Evolutionary conservation across 2,113 vertebrate species (phyloP).

Genomic region (Serinus canaria): DNA sequence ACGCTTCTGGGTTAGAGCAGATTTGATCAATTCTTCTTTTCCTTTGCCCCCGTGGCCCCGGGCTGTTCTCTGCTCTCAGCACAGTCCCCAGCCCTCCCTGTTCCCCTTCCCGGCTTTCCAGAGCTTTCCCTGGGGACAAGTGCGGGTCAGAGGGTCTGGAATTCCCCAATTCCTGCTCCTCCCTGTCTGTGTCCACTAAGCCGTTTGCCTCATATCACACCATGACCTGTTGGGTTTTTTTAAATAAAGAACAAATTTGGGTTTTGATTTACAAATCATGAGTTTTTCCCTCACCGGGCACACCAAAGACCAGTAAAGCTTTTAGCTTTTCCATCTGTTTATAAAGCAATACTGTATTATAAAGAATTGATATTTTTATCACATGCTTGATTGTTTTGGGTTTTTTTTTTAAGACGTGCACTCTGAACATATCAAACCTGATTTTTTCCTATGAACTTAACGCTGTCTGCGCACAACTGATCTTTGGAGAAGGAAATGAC

Average conservation of each 20-base stretch:
- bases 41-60: neutral
- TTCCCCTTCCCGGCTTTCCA: neutral
- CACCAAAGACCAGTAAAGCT: slow-evolving; percentile 85
- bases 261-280: slow-evolving; percentile 70
- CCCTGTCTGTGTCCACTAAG: slow-evolving; percentile 2
- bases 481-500: slow-evolving; percentile 42
- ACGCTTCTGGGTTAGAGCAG: slow-evolving; percentile 53
- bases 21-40: slow-evolving; percentile 41
- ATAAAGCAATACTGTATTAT: slow-evolving; percentile 88
- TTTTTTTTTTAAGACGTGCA: slow-evolving; percentile 73
- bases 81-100: neutral
- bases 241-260: slow-evolving; percentile 70
- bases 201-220: slow-evolving; percentile 41
- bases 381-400: slow-evolving; percentile 74
- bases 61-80: neutral
- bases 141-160: neutral
- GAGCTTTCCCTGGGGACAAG: neutral
- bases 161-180: neutral
- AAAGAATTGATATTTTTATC: slow-evolving; percentile 80
- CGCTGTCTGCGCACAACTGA: slow-evolving; percentile 82
- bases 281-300: slow-evolving; percentile 72
- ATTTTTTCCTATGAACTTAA: slow-evolving; percentile 79
- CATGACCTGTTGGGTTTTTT: neutral
- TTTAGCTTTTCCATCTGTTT: slow-evolving; percentile 83
- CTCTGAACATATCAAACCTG: slow-evolving; percentile 78